These are phyloP conservation scores for Pseudococcus jackbeardsleyi DNA, from an alignment of 2,888 invertebrate genomes.

Conservation along the genomic window DNA sequence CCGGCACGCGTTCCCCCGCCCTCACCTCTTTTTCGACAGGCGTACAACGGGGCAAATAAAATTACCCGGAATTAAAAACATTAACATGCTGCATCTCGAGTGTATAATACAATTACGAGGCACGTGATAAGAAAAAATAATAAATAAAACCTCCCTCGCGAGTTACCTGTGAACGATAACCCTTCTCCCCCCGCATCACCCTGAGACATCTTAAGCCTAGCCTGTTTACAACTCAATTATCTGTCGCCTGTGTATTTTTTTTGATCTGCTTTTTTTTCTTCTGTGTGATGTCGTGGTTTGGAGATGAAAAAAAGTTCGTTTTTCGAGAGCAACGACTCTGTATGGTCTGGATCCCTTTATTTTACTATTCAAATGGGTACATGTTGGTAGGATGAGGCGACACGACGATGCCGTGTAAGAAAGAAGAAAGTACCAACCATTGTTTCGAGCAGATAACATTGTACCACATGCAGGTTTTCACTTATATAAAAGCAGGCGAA, in stretches of 20 bases:
- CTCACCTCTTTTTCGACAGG: not conserved
- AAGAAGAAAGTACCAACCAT: constrained; percentile 11
- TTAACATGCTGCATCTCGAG: constrained; percentile 23
- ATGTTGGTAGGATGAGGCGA: too few species aligned
- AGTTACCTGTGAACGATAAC: not conserved
- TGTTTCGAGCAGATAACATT: constrained; percentile 27
- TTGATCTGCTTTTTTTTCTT: too few species aligned
- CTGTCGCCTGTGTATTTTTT: not conserved
- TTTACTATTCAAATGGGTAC: too few species aligned
- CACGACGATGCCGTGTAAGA: not conserved
- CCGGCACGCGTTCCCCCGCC: not conserved
- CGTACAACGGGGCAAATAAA: not conserved
- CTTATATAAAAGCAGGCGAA: constrained; percentile 16
- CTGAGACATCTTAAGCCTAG: too few species aligned
- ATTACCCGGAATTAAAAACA: constrained; percentile 15
- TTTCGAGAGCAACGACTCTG: too few species aligned
- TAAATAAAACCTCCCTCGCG: not conserved
- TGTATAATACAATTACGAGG: not conserved
- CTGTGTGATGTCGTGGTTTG: too few species aligned
- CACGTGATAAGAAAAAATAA: constrained; percentile 18
- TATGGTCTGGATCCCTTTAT: too few species aligned
- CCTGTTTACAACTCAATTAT: not conserved
- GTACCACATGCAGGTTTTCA: constrained; percentile 36
- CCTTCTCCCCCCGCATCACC: too few species aligned
- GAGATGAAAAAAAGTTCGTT: too few species aligned